Evolutionary conservation across 37 sponge, comb jelly and placozoan species (phyloP), one percentile per base, ranked within the genome.

Genomic region (Cliona cf. orientalis): DNA sequence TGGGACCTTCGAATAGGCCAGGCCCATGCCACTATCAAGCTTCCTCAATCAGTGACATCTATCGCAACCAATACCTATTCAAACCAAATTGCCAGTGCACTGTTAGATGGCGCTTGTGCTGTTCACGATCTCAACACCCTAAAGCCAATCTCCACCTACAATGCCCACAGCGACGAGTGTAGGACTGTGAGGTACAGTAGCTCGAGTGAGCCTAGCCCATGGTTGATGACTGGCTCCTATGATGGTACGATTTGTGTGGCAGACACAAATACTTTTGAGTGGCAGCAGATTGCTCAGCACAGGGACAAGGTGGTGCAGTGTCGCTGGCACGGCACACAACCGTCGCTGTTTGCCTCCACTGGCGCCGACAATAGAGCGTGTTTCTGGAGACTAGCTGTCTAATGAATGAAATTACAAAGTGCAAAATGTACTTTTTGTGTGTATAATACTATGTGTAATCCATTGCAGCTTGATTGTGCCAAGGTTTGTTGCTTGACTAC

Each of bases 221-320:
- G 80, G 82, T 46, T 96, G 17, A 71, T 96, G 57, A 88, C 85
- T 22, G 95, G 89, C 0, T 94, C 95, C 1, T 96, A 96, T 37
- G 95, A 94, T 76, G 78, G 85, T 6, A 79, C 84, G 14, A 61
- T 90, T 23, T 58, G 76, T 55, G 59, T 94, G 39, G 34, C 56
- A 11, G 46, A 70, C 25, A 72, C 58, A n/a, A 57, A 26, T 9
- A 45, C 19, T 28, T 22, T 68, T 25, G 39, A 71, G 55, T 93
- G 78, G 78, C 45, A 58, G 29, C 43, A 66, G 25, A 71, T 91
- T 29, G 76, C 74, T 36, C 75, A 79, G 40, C 89, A 93, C 69
- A 31, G 26, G n/a, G 88, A 91, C 66, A 96, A 96, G 56, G 96
- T 94, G 38, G 78, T 96, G 35, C 94, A 96, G 72, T 79, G 81